Percentiles rank a stretch among this genome's conserved stretches.
Evolutionary conservation across 2,797 vertebrate genomes (phyloP).

Genomic region (Vespertilio murinus): DNA sequence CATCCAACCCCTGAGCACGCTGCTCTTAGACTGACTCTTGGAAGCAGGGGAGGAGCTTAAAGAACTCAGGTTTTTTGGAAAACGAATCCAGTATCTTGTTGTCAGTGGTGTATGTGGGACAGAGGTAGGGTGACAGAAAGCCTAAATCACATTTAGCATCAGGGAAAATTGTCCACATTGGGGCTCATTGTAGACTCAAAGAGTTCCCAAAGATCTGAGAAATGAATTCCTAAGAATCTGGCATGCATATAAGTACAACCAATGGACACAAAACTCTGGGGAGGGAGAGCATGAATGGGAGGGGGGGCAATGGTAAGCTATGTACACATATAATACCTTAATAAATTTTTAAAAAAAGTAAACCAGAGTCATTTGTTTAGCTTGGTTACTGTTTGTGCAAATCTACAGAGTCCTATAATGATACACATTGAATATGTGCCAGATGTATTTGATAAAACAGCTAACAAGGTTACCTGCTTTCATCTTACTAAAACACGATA

Average conservation of each 20-base stretch:
- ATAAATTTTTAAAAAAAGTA: neutral
- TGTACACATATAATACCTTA: too few species aligned
- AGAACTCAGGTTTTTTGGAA: neutral
- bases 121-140: neutral
- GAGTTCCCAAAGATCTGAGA: neutral
- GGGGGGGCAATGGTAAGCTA: too few species aligned
- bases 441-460: neutral
- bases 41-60: neutral
- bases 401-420: neutral
- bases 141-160: neutral
- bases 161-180: neutral
- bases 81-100: neutral
- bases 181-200: neutral
- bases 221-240: neutral
- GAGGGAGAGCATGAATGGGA: too few species aligned
- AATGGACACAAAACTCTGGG: too few species aligned
- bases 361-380: neutral
- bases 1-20: neutral
- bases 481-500: neutral
- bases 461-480: neutral
- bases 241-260: too few species aligned
- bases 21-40: neutral
- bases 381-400: neutral
- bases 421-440: neutral
- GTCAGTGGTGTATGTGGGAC: neutral